phyloP scores from a whole-genome alignment of 2,888 invertebrate species.

The Euzetes globulus region DNA sequence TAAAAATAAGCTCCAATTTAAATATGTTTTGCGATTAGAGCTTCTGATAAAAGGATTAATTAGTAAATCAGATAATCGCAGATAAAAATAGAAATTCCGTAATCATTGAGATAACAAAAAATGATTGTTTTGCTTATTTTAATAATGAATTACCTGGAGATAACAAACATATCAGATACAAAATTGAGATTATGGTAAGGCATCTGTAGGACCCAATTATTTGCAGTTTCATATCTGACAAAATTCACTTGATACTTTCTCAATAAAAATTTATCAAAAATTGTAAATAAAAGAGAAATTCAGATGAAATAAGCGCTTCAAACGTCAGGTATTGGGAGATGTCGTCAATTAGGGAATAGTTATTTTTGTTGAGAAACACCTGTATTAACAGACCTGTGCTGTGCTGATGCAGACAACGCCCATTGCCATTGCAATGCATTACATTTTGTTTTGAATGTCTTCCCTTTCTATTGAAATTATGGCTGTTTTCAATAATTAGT shows the following conservation, averaged over 20 bases:
- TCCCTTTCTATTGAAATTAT: neutral
- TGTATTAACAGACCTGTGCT: slow-evolving; percentile 2
- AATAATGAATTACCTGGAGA: neutral
- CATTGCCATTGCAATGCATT: neutral
- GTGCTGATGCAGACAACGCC: slow-evolving; percentile 6
- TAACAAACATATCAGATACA: neutral
- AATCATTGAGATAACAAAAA: neutral
- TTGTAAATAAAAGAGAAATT: neutral
- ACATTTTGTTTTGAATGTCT: neutral
- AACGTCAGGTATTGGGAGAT: neutral
- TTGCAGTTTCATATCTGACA: neutral
- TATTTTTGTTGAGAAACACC: neutral
- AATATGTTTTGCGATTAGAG: too few species aligned
- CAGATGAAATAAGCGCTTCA: slow-evolving; percentile 17
- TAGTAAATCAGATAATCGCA: neutral
- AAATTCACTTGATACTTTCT: neutral
- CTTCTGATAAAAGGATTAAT: too few species aligned
- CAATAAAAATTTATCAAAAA: neutral
- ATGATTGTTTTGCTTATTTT: neutral
- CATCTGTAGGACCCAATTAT: neutral
- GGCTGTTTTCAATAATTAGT: neutral
- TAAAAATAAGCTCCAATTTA: too few species aligned
- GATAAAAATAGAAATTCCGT: neutral
- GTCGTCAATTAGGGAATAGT: neutral
- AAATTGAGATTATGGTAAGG: neutral